Evolutionary conservation across 2,888 invertebrate genomes (phyloP), one percentile per base, ranked within the genome.

Genomic region (Heliconius erato): DNA sequence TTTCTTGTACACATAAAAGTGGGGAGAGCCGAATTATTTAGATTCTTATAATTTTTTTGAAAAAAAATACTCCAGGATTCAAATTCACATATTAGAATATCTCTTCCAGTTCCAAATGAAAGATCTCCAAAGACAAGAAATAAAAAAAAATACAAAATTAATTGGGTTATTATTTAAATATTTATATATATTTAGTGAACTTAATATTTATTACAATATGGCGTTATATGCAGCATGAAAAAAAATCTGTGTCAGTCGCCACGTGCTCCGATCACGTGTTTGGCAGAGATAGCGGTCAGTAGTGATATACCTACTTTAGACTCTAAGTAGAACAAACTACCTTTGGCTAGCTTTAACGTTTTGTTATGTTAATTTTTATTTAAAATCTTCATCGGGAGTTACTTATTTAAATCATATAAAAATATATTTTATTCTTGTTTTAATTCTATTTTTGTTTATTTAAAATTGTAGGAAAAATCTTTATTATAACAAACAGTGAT

Each of bases 261-360:
- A 79, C 79, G 79, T 79, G 82, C 54, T 65, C n/a, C 14, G 65
- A 74, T 80, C 83, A 84, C 81, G 84, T 84, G 81, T 67, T 28
- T 32, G 63, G 68, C 35, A 72, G 44, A 83, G 83, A 83, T 81
- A 81, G 44, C 77, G 69, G 63, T 77, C 59, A 68, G n/a, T 67
- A 28, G 65, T 35, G 12, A 14, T 28, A 12, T 28, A 28, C 28
- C 63, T 49, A 76, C 26, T 68, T 68, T 63, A 11, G 40, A 69
- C 69, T 81, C 32, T 16, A 77, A 54, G 59, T 80, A 44, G 74
- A 32, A 54, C 3, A 23, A 23, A 59, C 40, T 19, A 23, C 49
- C 26, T 80, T 26, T 4, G 23, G 0, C 35, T 49, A 49, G 23
- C 11, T 19, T 40, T 40, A 40, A 40, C 2, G 5, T 67, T 44